Evolutionary conservation across 2,888 invertebrate species (phyloP).

Genomic region (Pegoplata infirma): DNA sequence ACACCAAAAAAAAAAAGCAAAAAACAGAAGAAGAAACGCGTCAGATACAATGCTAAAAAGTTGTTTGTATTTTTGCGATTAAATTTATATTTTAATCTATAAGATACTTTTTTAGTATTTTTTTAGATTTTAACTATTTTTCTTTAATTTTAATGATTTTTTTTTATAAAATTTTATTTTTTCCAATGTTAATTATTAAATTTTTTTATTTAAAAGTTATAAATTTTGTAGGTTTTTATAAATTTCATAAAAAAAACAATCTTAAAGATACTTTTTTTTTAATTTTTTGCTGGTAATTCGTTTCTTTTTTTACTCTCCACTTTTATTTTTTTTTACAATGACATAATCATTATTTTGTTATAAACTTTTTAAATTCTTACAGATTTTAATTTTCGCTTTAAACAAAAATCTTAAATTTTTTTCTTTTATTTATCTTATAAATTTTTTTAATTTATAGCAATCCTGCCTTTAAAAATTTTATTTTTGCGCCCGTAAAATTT

Average conservation of each 20-base stretch:
- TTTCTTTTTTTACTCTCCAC: neutral
- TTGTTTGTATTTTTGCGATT: neutral
- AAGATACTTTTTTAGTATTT: neutral
- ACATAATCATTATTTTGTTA: slow-evolving; percentile 30
- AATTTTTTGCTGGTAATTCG: neutral
- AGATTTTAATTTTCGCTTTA: neutral
- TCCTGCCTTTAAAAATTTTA: slow-evolving; percentile 12
- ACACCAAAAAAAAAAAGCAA: too few relatives aligned
- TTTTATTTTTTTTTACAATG: slow-evolving; percentile 35
- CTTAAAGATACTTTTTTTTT: slow-evolving; percentile 15
- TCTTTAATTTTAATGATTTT: too few relatives aligned
- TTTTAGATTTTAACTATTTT: neutral
- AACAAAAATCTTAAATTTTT: neutral
- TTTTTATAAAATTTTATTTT: neutral
- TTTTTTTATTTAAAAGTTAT: neutral
- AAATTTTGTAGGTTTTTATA: neutral
- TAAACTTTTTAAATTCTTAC: slow-evolving; percentile 8
- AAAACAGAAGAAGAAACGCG: neutral
- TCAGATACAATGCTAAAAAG: neutral
- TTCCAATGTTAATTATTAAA: neutral
- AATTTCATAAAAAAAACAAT: slow-evolving; percentile 5
- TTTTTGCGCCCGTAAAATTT: slow-evolving; percentile 31
- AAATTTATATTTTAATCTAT: neutral
- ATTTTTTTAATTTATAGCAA: neutral
- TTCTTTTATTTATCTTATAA: neutral